These are phyloP conservation scores for Mirounga angustirostris DNA, from an alignment of 2,113 vertebrate species.

Conservation along the genomic window DNA sequence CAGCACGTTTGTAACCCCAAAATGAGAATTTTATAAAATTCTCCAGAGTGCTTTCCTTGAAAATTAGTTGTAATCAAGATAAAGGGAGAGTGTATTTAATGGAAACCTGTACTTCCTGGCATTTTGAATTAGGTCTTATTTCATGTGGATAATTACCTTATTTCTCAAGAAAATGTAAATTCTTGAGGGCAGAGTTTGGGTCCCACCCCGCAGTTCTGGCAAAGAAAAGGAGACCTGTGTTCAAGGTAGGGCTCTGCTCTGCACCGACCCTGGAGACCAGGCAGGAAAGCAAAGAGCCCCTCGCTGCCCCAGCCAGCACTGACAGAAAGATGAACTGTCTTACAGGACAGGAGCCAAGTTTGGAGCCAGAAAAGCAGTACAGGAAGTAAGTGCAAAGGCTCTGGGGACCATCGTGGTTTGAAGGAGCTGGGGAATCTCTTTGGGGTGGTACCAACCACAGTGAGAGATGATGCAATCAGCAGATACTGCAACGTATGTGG, in stretches of 20 bases:
- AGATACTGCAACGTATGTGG: background rate
- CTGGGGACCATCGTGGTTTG: background rate
- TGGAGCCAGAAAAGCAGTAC: background rate
- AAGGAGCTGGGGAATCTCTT: background rate
- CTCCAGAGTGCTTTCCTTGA: background rate
- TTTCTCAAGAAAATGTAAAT: background rate
- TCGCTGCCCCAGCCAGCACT: background rate
- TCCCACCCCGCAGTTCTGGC: background rate
- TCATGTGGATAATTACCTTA: background rate
- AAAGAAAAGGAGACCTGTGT: background rate
- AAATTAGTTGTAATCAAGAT: background rate
- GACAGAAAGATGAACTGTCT: background rate
- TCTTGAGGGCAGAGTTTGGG: background rate
- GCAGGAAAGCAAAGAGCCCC: background rate
- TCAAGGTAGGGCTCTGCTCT: background rate
- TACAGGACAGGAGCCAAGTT: background rate
- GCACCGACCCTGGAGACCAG: background rate
- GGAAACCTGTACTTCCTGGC: background rate
- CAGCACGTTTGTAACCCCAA: background rate
- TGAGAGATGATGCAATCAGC: background rate
- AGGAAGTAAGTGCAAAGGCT: background rate
- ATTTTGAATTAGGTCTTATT: background rate
- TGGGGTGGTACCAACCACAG: too few species aligned
- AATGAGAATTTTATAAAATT: constrained; percentile 1
- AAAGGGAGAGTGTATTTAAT: background rate